Evolutionary conservation across 2,888 invertebrate species (phyloP).

Genomic region (Plagodis pulveraria): DNA sequence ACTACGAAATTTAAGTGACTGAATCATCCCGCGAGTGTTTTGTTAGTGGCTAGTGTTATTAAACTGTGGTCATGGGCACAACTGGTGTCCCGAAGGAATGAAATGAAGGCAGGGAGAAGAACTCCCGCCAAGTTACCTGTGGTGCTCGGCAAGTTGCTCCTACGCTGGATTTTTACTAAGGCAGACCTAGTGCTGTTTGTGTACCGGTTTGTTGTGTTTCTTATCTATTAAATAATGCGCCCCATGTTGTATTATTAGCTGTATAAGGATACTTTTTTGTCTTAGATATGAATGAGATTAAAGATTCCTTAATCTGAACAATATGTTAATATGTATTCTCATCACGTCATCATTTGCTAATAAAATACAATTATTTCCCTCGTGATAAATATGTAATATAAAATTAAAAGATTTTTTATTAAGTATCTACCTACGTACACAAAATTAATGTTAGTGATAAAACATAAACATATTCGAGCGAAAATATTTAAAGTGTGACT

Average conservation of each 20-base stretch:
- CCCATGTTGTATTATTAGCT: neutral
- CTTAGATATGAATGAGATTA: neutral
- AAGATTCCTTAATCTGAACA: neutral
- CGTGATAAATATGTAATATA: no score
- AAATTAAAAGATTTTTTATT: no score
- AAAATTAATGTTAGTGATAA: no score
- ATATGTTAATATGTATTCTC: neutral
- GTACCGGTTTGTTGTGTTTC: conserved; percentile 82
- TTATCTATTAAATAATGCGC: conserved; percentile 29
- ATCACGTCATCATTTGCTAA: conserved; percentile 2
- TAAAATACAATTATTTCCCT: neutral
- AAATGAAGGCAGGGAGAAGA: conserved; percentile 71
- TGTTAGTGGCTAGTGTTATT: conserved; percentile 11
- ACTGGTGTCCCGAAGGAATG: conserved; percentile 50
- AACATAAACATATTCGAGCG: no score
- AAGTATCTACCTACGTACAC: no score
- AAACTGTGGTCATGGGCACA: conserved; percentile 43
- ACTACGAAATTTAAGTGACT: conserved; percentile 1
- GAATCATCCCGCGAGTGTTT: neutral
- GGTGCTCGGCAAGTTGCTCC: conserved; percentile 82
- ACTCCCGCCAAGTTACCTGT: conserved; percentile 65
- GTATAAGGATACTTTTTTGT: neutral
- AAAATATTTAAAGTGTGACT: no score
- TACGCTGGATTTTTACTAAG: conserved; percentile 87
- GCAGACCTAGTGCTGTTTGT: conserved; percentile 86